phyloP scores from a whole-genome alignment of 1,140 invertebrate genomes.

The Sycophaga agraensis region DNA sequence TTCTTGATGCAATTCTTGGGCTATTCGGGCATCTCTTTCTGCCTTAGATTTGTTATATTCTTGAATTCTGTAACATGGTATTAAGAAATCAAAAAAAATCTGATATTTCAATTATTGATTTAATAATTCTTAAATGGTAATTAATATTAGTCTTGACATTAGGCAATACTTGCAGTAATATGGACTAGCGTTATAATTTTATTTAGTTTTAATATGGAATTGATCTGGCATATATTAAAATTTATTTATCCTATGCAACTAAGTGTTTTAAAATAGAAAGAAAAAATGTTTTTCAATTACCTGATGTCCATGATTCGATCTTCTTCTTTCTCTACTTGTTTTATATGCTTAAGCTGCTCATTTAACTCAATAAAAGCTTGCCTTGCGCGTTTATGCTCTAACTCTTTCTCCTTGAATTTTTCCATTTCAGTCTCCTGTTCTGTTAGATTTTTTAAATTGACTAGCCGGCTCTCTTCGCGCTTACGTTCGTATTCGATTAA shows the following conservation, averaged over 20 bases:
- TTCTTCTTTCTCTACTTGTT: conserved; percentile 62
- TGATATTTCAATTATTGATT: too few relatives aligned
- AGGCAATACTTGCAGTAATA: too few relatives aligned
- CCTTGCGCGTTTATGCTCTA: conserved; percentile 51
- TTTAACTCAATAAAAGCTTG: conserved; percentile 62
- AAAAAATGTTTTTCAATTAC: too few relatives aligned
- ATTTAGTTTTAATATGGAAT: too few relatives aligned
- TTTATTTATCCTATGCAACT: too few relatives aligned
- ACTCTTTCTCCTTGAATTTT: conserved; percentile 48
- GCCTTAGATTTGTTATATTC: conserved; percentile 64
- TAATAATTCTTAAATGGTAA: too few relatives aligned
- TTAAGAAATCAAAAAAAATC: too few relatives aligned
- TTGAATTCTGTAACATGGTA: conserved; percentile 59
- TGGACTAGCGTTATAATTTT: too few relatives aligned
- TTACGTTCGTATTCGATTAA: conserved; percentile 66
- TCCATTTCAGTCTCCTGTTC: conserved; percentile 60
- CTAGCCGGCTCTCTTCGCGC: conserved; percentile 65
- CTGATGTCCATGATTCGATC: conserved; percentile 63
- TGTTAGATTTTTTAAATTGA: conserved; percentile 61
- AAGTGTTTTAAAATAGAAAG: too few relatives aligned
- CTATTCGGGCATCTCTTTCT: conserved; percentile 59
- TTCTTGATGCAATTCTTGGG: conserved; percentile 47
- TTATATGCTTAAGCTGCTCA: conserved; percentile 60
- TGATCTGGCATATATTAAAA: too few relatives aligned
- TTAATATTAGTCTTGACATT: too few relatives aligned